phyloP scores from a whole-genome alignment of 2,888 invertebrate species.

The Isoperla grammatica region DNA sequence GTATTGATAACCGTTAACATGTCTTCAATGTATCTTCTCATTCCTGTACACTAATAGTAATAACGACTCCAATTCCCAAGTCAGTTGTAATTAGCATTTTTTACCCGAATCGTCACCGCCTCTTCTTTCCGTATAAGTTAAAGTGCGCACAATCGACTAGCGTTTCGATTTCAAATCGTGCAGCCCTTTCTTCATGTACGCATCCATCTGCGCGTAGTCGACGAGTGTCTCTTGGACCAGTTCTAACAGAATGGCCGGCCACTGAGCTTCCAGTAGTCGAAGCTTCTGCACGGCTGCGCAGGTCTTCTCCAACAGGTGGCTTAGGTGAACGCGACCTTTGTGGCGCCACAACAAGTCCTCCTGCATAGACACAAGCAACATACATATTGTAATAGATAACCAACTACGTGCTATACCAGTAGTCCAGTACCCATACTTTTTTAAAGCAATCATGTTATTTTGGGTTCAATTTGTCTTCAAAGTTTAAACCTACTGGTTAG shows the following conservation, averaged over 20 bases:
- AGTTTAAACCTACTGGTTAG: no score
- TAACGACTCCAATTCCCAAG: constrained; percentile 11
- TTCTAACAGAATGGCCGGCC: constrained; percentile 71
- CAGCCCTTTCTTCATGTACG: constrained; percentile 62
- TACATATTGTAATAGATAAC: no score
- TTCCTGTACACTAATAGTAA: no score
- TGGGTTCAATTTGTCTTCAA: no score
- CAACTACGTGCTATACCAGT: background rate
- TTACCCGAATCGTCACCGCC: no score
- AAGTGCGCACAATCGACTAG: no score
- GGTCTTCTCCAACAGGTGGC: constrained; percentile 64
- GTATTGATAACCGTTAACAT: no score
- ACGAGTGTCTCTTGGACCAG: constrained; percentile 70
- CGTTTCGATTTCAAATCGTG: constrained; percentile 32
- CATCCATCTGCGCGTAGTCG: constrained; percentile 76
- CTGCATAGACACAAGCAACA: constrained; percentile 43
- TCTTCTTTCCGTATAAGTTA: no score
- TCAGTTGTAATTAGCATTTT: no score
- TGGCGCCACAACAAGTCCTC: constrained; percentile 68
- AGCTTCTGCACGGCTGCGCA: constrained; percentile 72
- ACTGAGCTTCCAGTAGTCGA: constrained; percentile 64
- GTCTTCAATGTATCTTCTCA: no score
- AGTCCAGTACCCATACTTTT: background rate
- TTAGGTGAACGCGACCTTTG: constrained; percentile 65
- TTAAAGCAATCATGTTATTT: background rate